These are phyloP conservation scores for Allygus modestus DNA, from an alignment of 2,888 invertebrate genomes.

Conservation along the genomic window DNA sequence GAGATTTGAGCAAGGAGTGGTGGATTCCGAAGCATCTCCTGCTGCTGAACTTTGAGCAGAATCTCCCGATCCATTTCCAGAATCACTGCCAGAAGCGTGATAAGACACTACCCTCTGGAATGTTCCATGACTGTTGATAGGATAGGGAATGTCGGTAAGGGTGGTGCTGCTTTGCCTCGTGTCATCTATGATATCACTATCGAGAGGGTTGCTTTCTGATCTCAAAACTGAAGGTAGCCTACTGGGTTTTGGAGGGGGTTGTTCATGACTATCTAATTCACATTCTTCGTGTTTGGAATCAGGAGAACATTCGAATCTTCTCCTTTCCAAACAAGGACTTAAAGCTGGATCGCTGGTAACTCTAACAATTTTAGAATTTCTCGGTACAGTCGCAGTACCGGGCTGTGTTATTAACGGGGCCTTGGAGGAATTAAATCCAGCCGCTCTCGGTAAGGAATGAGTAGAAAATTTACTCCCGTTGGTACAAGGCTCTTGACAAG, in stretches of 20 bases:
- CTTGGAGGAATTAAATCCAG: slow-evolving; percentile 74
- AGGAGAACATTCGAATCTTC: slow-evolving; percentile 74
- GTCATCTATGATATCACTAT: slow-evolving; percentile 70
- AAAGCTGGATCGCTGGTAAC: slow-evolving; percentile 80
- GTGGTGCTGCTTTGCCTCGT: slow-evolving; percentile 65
- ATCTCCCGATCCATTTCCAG: slow-evolving; percentile 93
- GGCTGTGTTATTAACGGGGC: slow-evolving; percentile 66
- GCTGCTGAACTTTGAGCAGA: slow-evolving; percentile 83
- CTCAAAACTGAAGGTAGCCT: slow-evolving; percentile 78
- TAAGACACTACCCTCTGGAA: slow-evolving; percentile 77
- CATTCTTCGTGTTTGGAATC: slow-evolving; percentile 73
- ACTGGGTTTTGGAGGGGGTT: slow-evolving; percentile 74
- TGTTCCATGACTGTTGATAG: slow-evolving; percentile 74
- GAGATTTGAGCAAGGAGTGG: slow-evolving; percentile 71
- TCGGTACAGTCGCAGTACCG: slow-evolving; percentile 73
- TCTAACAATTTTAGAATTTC: slow-evolving; percentile 76
- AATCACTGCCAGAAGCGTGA: slow-evolving; percentile 86
- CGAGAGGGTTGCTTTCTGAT: slow-evolving; percentile 72
- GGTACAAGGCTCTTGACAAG: slow-evolving; percentile 64
- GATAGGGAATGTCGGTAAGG: slow-evolving; percentile 59
- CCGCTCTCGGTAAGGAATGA: slow-evolving; percentile 79
- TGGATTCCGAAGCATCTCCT: slow-evolving; percentile 70
- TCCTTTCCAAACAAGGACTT: slow-evolving; percentile 79
- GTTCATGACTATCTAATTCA: slow-evolving; percentile 72
- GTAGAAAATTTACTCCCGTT: slow-evolving; percentile 77